Base-by-base conservation (phyloP, 2,797 vertebrate genomes). In the Gymnoscopelus braueri region DNA sequence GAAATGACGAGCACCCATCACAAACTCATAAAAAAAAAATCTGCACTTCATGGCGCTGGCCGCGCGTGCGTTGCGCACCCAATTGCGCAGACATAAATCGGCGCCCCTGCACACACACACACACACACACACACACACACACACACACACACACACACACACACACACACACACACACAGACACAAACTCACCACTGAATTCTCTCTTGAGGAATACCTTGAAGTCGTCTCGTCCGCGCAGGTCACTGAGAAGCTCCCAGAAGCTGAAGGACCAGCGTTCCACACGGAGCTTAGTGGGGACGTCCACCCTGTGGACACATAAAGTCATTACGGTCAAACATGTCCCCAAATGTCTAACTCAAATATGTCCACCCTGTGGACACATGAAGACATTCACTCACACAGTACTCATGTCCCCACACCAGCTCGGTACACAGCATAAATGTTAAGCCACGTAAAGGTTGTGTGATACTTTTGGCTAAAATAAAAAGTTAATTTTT, bases 221-320 rank as follows among this genome's bases (percentile, higher is more conserved):
- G 88, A 99, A 99, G 88, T 95, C 97, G 65, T 96, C 94, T 2
- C 97, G 88, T 0, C 97, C 98, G 13, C 97, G 94, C 7, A 95
- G 95, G 79, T 99, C 97, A 0, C 75, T 95, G 29, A 99, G 96
- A 70, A 99, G 84, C 81, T 99, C 98, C 0, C 89, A 95, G 88
- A 99, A 95, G 79, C 97, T 97, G 91, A 99, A 96, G 39, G 97
- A 96, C 98, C 98, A 99, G 3, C 96, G 94, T 67, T 99, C 97
- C 19, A 99, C 97, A 0, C 97, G 93, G 94, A 96, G 95, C 87
- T 94, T 96, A 24, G 98, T 99, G 50, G 97, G 97, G 63, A 92
- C 23, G 0, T 98, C 96, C 71, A 96, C 94, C 65, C 97, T 99
- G 90, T 10, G 54, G n/a, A 75, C 23, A 77, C 7, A 76, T 10